Evolutionary conservation across 2,797 vertebrate genomes (phyloP).

Genomic region (Notolabrus celidotus): DNA sequence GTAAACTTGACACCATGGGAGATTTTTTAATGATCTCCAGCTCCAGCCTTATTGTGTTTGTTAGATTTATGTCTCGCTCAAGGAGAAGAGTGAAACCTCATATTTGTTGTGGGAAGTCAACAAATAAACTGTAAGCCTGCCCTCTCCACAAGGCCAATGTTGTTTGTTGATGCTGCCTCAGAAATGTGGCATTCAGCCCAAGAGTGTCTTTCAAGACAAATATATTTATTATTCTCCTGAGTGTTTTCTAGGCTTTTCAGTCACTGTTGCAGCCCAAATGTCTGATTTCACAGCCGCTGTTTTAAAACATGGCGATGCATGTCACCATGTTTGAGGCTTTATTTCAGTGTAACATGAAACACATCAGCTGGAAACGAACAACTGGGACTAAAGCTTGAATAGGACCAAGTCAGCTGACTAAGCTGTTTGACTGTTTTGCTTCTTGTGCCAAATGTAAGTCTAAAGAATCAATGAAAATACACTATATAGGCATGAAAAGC

Average conservation of each 20-base stretch:
- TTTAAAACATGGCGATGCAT: too few relatives aligned
- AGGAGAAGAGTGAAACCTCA: constrained; percentile 38
- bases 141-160: constrained; percentile 49
- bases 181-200: constrained; percentile 26
- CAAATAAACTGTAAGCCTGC: constrained; percentile 66
- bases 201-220: constrained; percentile 32
- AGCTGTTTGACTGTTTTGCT: background rate
- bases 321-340: background rate
- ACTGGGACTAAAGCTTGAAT: background rate
- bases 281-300: too few relatives aligned
- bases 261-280: background rate
- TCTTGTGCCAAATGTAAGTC: too few relatives aligned
- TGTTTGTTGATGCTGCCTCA: constrained; percentile 40
- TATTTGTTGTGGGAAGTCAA: constrained; percentile 48
- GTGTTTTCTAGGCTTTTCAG: background rate
- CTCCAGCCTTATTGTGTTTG: constrained; percentile 48
- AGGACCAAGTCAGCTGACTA: background rate
- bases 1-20: constrained; percentile 34
- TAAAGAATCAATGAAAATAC: too few relatives aligned
- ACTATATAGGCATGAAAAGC: too few relatives aligned
- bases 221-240: constrained; percentile 16
- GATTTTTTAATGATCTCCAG: constrained; percentile 47
- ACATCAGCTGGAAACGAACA: background rate
- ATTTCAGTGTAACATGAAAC: background rate
- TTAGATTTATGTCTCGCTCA: constrained; percentile 59